phyloP scores from a whole-genome alignment of 2,113 vertebrate species.

The Gymnocephalus cernua region DNA sequence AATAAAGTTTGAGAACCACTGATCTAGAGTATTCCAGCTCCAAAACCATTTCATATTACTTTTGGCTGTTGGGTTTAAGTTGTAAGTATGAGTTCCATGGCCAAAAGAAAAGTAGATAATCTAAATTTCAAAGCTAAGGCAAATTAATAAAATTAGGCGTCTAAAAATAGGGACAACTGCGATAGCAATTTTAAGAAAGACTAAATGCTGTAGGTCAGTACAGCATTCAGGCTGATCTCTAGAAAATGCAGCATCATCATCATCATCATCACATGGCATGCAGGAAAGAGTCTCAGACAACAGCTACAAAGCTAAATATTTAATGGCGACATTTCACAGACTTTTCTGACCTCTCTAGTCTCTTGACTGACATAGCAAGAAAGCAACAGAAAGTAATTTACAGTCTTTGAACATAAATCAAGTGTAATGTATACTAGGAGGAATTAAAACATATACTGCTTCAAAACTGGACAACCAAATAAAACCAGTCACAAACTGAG shows the following conservation, averaged over 20 bases:
- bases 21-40: too few species aligned
- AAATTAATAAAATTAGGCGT: not conserved
- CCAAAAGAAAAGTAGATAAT: not conserved
- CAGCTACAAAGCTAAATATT: conserved; percentile 81
- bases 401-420: conserved; percentile 54
- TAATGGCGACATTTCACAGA: conserved; percentile 78
- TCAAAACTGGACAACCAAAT: conserved; percentile 35
- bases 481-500: conserved; percentile 46
- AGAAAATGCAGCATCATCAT: not conserved
- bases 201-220: not conserved
- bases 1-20: too few species aligned
- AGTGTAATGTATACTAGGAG: conserved; percentile 39
- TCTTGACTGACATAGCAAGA: conserved; percentile 51
- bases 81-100: not conserved
- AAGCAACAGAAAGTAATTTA: conserved; percentile 66
- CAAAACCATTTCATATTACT: not conserved
- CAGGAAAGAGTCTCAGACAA: conserved; percentile 41
- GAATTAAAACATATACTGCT: conserved; percentile 25
- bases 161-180: not conserved
- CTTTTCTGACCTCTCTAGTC: conserved; percentile 35
- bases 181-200: not conserved
- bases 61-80: not conserved
- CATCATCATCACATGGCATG: not conserved
- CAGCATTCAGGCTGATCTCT: not conserved
- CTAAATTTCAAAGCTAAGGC: not conserved